A percentile compares a stretch with the other conserved stretches of the same genome.
Conservation (phyloP, 2,888 invertebrate species). For the Siphlonurus alternatus region DNA sequence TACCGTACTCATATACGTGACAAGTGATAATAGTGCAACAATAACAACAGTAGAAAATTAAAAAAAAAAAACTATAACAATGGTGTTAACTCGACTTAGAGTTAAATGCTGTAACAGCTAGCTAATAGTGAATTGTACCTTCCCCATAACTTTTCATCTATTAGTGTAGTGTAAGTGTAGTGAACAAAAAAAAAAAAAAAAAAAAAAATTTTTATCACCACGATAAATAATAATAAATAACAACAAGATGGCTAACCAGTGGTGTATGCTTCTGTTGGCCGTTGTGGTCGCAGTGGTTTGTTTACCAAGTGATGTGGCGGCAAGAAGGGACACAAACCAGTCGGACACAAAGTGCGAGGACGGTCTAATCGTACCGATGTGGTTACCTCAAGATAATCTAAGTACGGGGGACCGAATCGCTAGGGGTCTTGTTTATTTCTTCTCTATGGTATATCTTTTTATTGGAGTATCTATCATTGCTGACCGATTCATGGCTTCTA, state of each 20-base stretch:
- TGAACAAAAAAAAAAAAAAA: no score
- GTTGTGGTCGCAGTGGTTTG: not conserved
- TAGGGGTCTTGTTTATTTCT: slow-evolving; percentile 81
- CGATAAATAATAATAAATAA: no score
- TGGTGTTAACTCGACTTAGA: not conserved
- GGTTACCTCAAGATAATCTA: slow-evolving; percentile 69
- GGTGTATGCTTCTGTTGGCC: not conserved
- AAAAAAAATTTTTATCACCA: no score
- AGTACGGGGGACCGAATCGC: slow-evolving; percentile 57
- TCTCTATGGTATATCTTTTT: slow-evolving; percentile 82
- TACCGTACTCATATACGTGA: not conserved
- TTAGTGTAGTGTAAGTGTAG: no score
- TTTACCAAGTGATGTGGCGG: not conserved
- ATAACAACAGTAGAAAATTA: not conserved
- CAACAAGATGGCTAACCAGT: not conserved
- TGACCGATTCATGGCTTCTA: slow-evolving; percentile 98
- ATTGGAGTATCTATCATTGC: slow-evolving; percentile 98
- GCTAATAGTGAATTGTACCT: not conserved
- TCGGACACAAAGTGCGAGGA: slow-evolving; percentile 42
- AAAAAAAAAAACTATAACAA: no score
- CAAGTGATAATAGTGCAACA: no score
- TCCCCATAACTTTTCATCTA: no score
- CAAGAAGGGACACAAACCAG: not conserved
- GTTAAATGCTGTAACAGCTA: not conserved
- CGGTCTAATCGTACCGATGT: slow-evolving; percentile 76